phyloP scores from a whole-genome alignment of 1,140 invertebrate species.

The Chrysoperla carnea region DNA sequence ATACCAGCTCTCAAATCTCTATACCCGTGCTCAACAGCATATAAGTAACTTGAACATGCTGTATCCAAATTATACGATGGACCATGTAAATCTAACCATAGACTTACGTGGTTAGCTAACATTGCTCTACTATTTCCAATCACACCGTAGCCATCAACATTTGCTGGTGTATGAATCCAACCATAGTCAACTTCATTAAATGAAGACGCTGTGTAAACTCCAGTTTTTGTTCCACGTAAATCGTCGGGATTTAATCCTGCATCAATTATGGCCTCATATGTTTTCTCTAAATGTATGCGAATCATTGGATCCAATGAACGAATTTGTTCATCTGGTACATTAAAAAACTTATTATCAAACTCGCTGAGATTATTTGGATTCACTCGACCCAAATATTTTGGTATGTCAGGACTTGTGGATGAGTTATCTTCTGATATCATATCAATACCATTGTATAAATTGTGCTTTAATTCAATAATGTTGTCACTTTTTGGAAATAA shows the following conservation, averaged over 20 bases:
- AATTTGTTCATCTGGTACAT: slow-evolving; percentile 60
- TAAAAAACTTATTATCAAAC: slow-evolving; percentile 73
- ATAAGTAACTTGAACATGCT: slow-evolving; percentile 59
- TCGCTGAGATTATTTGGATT: slow-evolving; percentile 57
- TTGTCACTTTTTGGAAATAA: slow-evolving; percentile 40
- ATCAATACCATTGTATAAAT: slow-evolving; percentile 31
- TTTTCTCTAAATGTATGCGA: slow-evolving; percentile 61
- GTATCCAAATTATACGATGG: slow-evolving; percentile 61
- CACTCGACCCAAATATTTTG: slow-evolving; percentile 46
- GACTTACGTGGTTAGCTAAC: slow-evolving; percentile 58
- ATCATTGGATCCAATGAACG: slow-evolving; percentile 77
- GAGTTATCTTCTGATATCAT: slow-evolving; percentile 56
- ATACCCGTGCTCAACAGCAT: slow-evolving; percentile 50
- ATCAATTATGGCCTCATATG: slow-evolving; percentile 75
- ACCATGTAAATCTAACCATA: slow-evolving; percentile 40
- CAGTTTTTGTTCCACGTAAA: slow-evolving; percentile 29
- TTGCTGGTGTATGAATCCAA: slow-evolving; percentile 47
- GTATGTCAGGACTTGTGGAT: slow-evolving; percentile 44
- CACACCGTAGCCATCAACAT: slow-evolving; percentile 72
- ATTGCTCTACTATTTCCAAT: slow-evolving; percentile 34
- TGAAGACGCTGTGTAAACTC: slow-evolving; percentile 48
- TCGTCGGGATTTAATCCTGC: slow-evolving; percentile 41
- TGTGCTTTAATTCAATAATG: slow-evolving; percentile 35
- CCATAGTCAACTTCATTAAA: slow-evolving; percentile 64
- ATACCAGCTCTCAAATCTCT: slow-evolving; percentile 40